Percentiles rank a stretch among this genome's conserved stretches.
These are phyloP conservation scores for Apocrypta bakeri DNA, from an alignment of 1,140 invertebrate genomes.

Conservation along the genomic window DNA sequence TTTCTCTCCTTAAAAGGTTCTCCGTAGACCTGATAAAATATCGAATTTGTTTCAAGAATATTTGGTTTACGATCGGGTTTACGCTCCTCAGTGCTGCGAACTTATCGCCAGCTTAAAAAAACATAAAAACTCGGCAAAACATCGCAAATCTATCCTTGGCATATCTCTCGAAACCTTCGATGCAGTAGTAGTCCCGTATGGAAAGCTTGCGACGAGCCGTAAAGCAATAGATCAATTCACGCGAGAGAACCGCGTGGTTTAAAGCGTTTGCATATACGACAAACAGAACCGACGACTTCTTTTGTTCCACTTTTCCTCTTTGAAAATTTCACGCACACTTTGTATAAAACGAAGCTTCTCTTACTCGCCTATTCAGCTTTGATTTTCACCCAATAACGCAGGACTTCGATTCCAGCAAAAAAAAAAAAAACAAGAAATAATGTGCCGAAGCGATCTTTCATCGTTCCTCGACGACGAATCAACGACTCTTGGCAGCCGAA, in stretches of 20 bases:
- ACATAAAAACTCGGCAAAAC: not conserved
- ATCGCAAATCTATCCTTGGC: not conserved
- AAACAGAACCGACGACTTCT: not conserved
- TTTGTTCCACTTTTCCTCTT: not conserved
- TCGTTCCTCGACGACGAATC: not conserved
- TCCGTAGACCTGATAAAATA: not conserved
- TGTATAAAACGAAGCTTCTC: no score
- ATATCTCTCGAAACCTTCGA: not conserved
- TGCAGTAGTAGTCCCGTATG: not conserved
- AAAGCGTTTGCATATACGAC: no score
- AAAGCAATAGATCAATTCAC: not conserved
- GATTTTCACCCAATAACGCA: constrained; percentile 38
- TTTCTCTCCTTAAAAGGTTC: not conserved
- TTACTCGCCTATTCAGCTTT: no score
- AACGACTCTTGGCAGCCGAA: constrained; percentile 39
- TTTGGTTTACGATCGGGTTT: no score
- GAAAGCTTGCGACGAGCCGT: not conserved
- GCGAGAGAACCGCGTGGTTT: no score
- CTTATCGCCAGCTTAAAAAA: no score
- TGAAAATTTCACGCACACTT: not conserved
- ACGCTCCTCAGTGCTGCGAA: no score
- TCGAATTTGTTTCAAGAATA: not conserved
- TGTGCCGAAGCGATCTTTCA: not conserved
- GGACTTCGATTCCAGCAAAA: not conserved
- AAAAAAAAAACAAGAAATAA: not conserved